Base-by-base conservation (phyloP, 2,113 vertebrate species). In the Astur gentilis region DNA sequence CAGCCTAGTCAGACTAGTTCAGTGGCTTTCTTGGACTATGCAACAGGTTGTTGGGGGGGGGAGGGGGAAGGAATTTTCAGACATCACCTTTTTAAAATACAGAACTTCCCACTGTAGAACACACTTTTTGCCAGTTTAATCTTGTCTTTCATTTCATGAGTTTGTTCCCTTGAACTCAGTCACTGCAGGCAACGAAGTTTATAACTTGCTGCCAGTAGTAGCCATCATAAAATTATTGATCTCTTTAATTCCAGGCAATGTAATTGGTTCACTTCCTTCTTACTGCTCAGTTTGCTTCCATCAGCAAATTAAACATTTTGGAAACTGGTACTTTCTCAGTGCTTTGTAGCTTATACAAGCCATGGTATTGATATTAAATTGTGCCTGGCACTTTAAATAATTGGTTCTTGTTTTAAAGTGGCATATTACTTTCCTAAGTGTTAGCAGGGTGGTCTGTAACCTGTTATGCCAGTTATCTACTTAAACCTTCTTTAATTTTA, bases 271-370 rank as follows among this genome's bases (percentile, higher is more conserved):
- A 21, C 10, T 80, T 81, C 18, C 45, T 77, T 72, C n/a, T 86
- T 47, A 45, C 32, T 94, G 91, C 86, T 90, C 79, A 92, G 52
- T 79, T 97, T 90, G 85, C 83, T 94, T 97, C 52, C 64, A 83
- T 86, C 93, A 93, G 95, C 91, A 97, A 98, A 94, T 92, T 54
- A 95, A 96, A 96, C 78, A 22, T 83, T 97, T 78, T 96, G 42
- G 64, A 57, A 97, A 95, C 65, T 70, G 89, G 42, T 94, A 71
- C 65, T 96, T 96, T 84, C 36, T 50, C 20, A 34, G 49, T 90
- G 57, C 38, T 82, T 85, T 82, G 55, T 54, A 60, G 66, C 47
- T 89, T 91, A 32, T 42, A 75, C 22, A 79, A 84, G 49, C 16
- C 49, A 16, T 60, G 52, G 47, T 40, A 49, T 89, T 87, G 94